Percentiles rank a stretch among this genome's conserved stretches.
These are phyloP conservation scores for Myotis brandtii DNA, from an alignment of 2,113 vertebrate genomes.

Conservation along the genomic window DNA sequence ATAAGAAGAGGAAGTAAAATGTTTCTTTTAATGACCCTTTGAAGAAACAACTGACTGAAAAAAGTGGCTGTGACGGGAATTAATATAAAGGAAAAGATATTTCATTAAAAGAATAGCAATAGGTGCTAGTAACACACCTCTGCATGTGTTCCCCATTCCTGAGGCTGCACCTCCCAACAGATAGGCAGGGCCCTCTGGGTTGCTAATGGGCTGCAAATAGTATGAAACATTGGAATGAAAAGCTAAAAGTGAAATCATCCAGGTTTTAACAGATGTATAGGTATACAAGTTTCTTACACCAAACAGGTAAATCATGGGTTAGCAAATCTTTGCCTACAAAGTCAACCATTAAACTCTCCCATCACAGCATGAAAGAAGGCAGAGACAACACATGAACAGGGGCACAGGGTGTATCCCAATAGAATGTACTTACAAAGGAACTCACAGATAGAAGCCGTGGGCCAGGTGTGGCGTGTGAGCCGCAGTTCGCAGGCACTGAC, in stretches of 20 bases:
- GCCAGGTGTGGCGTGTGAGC: background rate
- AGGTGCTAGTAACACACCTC: background rate
- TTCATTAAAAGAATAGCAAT: background rate
- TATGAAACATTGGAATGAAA: background rate
- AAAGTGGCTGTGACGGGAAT: background rate
- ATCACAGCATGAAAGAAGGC: background rate
- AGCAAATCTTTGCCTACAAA: background rate
- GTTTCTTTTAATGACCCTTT: constrained; percentile 24
- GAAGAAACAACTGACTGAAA: constrained; percentile 28
- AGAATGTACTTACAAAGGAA: background rate
- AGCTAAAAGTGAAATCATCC: background rate
- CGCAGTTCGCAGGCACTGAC: background rate
- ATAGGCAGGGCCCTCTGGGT: background rate
- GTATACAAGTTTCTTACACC: background rate
- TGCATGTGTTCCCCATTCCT: background rate
- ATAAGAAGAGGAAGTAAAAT: constrained; percentile 36
- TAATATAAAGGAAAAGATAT: background rate
- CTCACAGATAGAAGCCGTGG: background rate
- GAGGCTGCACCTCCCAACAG: background rate
- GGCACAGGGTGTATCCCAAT: background rate
- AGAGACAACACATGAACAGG: background rate
- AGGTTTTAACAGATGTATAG: background rate
- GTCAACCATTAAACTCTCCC: background rate
- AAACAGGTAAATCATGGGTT: background rate
- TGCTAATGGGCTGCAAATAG: background rate